Conservation (phyloP, 1,140 invertebrate species). For the Trichonephila clavipes region DNA sequence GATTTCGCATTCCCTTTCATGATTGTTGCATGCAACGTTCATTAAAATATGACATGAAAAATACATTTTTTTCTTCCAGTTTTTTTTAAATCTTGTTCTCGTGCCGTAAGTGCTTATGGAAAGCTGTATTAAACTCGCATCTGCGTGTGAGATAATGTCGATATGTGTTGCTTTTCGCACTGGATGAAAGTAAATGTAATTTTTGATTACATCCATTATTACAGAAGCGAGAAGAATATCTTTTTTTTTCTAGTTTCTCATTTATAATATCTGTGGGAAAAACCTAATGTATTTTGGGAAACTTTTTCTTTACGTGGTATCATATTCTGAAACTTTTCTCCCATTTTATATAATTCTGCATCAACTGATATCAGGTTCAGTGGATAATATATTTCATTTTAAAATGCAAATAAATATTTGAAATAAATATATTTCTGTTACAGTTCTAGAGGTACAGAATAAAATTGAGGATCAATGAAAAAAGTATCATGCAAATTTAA, state of each 20-base stretch:
- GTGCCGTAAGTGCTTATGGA: not conserved
- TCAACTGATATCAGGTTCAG: too few species aligned
- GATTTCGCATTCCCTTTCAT: not conserved
- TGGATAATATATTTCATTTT: too few species aligned
- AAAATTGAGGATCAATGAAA: too few species aligned
- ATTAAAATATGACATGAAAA: not conserved
- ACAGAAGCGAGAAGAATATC: not conserved
- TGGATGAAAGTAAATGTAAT: not conserved
- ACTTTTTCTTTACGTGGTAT: not conserved
- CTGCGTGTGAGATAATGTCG: not conserved
- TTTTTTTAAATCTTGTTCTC: not conserved
- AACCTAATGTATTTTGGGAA: not conserved
- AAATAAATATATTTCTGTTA: too few species aligned
- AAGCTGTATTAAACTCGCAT: not conserved
- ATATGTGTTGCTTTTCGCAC: slow-evolving; percentile 5
- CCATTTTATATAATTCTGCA: too few species aligned
- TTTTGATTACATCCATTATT: not conserved
- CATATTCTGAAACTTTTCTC: too few species aligned
- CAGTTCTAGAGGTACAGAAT: too few species aligned
- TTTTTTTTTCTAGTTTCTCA: not conserved
- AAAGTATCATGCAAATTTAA: too few species aligned
- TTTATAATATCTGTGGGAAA: not conserved
- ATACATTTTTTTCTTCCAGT: not conserved
- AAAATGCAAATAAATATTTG: too few species aligned
- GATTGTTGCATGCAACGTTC: not conserved